Conservation (phyloP, 1,140 invertebrate species). For the Patella vulgata region DNA sequence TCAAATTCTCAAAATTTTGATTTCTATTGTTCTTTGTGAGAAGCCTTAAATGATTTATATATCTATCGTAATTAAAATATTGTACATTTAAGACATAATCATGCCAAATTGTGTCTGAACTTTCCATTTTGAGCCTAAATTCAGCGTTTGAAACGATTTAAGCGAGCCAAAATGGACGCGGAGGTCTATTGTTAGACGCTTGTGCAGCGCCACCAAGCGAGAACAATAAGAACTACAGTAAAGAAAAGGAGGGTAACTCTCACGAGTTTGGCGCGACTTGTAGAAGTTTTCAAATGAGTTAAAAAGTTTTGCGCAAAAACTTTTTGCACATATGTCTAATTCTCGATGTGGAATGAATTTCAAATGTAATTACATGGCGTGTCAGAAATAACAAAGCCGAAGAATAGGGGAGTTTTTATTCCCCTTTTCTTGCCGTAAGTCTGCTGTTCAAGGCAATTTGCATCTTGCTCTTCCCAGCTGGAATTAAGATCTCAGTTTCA, state of each 20-base stretch:
- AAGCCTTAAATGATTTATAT: conserved; percentile 1
- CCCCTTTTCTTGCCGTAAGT: conserved; percentile 5
- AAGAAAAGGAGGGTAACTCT: conserved; percentile 42
- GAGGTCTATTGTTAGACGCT: conserved; percentile 20
- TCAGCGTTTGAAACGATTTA: conserved; percentile 2
- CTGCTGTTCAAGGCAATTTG: conserved; percentile 5
- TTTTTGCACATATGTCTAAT: conserved; percentile 12
- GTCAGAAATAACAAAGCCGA: conserved; percentile 18
- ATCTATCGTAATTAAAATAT: conserved; percentile 1
- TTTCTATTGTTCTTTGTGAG: conserved; percentile 6
- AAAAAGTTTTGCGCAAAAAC: conserved; percentile 1
- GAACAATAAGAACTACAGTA: conserved; percentile 33
- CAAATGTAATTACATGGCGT: conserved; percentile 17
- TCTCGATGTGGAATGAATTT: conserved; percentile 10
- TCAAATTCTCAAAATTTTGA: background rate
- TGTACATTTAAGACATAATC: background rate
- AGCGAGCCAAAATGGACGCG: conserved; percentile 35
- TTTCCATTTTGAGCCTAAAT: conserved; percentile 2
- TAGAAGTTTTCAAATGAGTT: conserved; percentile 13
- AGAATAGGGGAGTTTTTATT: conserved; percentile 6
- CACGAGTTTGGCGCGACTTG: conserved; percentile 25
- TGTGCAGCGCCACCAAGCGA: conserved; percentile 40
- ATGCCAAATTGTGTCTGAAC: background rate
- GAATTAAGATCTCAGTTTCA: conserved; percentile 8
- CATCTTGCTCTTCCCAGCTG: conserved; percentile 24